Evolutionary conservation across 2,797 vertebrate species (phyloP).

Genomic region (Merluccius polli): DNA sequence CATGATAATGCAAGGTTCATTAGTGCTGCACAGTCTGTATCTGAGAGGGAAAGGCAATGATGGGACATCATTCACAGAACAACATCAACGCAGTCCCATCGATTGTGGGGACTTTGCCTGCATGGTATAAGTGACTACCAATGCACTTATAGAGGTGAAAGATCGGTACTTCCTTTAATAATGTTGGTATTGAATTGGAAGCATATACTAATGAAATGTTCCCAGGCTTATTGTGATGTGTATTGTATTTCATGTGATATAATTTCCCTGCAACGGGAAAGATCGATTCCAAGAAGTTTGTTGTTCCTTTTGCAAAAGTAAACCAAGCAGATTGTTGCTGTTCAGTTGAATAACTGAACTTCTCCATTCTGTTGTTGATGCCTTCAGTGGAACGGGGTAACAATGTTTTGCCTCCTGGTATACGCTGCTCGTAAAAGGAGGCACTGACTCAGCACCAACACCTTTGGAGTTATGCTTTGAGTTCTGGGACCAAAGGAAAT

Average conservation of each 20-base stretch:
- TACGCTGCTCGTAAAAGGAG: background rate
- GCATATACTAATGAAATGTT: background rate
- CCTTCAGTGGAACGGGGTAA: background rate
- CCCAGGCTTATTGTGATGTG: background rate
- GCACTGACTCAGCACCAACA: background rate
- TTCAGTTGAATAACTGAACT: background rate
- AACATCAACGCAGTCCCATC: constrained; percentile 6
- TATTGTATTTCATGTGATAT: background rate
- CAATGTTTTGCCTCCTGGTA: background rate
- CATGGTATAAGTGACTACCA: constrained; percentile 6
- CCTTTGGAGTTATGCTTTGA: background rate
- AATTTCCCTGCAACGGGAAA: background rate
- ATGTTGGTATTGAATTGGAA: background rate
- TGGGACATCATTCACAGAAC: constrained; percentile 20
- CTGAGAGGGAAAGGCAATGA: constrained; percentile 33
- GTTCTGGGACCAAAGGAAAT: background rate
- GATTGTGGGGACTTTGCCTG: background rate
- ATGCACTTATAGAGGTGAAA: background rate
- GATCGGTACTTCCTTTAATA: background rate
- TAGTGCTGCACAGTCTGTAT: constrained; percentile 30
- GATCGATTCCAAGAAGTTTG: background rate
- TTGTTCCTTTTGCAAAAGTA: background rate
- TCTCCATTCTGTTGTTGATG: background rate
- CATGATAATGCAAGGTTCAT: constrained; percentile 45
- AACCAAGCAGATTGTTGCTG: background rate